A percentile compares a stretch with the other conserved stretches of the same genome.
Evolutionary conservation across 2,888 invertebrate species (phyloP).

Genomic region (Eupithecia vulgata): DNA sequence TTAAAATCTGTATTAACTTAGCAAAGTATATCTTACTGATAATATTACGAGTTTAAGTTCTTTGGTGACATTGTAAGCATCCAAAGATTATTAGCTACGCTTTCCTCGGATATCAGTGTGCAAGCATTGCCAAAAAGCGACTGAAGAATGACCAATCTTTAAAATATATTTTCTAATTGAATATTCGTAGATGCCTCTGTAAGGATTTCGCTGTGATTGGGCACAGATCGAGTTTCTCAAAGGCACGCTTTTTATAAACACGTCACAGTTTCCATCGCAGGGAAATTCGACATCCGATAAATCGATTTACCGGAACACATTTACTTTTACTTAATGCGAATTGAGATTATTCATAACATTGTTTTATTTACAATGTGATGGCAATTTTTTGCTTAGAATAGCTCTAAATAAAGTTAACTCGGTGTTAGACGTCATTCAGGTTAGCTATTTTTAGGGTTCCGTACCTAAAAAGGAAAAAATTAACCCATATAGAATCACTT

Average conservation of each 20-base stretch:
- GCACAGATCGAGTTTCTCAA: background rate
- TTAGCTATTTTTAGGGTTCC: background rate
- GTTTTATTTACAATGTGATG: background rate
- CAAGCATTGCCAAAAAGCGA: background rate
- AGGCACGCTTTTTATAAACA: background rate
- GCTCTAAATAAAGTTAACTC: background rate
- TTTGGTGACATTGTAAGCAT: background rate
- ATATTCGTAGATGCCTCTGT: background rate
- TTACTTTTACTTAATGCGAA: background rate
- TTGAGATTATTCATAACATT: background rate
- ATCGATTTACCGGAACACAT: background rate
- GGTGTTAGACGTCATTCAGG: background rate
- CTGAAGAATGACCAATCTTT: constrained; percentile 1
- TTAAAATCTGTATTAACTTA: background rate
- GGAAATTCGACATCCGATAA: constrained; percentile 50
- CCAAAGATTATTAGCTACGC: background rate
- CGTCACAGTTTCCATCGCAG: constrained; percentile 50
- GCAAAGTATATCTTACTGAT: background rate
- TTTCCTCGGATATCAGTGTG: background rate
- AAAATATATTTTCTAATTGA: background rate
- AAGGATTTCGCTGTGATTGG: background rate
- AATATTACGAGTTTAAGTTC: background rate
- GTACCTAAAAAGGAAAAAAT: no score
- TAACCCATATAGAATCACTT: no score
- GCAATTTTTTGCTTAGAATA: constrained; percentile 8